Base-by-base conservation (phyloP, 2,797 vertebrate genomes). In the Antennarius maculatus region DNA sequence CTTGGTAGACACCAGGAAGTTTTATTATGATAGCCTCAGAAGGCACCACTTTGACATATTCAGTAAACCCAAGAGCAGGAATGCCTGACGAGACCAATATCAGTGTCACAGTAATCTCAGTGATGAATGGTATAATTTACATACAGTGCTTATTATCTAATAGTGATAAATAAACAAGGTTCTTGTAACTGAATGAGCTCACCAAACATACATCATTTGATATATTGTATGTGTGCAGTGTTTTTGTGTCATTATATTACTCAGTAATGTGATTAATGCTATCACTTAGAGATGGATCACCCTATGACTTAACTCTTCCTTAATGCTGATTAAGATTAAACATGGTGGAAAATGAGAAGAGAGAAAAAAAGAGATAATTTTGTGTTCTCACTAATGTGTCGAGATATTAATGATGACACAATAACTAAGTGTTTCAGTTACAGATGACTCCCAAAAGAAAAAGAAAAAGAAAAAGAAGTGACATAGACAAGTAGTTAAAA, bases 61-160 rank as follows among this genome's bases (percentile, higher is more conserved):
- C 23, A 23, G 49, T 31, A 54, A 69, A 73, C 52, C 37, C 51
- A 76, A 71, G 37, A 66, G 53, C 34, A 68, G 47, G 37, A 16
- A n/a, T 41, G 31, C 31, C 5, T 34, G 31, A 47, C 54, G 66
- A 29, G 55, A 52, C 41, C 61, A 73, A 60, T 66, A 80, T 68
- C 64, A 66, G 37, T 43, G 23, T 67, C 48, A 54, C 18, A 64
- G 17, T 57, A 16, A 63, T 77, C 50, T 53, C 29, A 52, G 57
- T 84, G 65, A 84, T 73, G 27, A 77, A 79, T 84, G 53, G 41
- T 41, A 55, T 41, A 17, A 83, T 74, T 77, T 71, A 49, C 56
- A 70, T 74, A 66, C 52, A 68, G 29, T 52, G 42, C 69, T 71
- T 76, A 79, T 72, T 72, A 78, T 74, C 63, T 39, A 53, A 34